Evolutionary conservation across 1,140 invertebrate genomes (phyloP).

Genomic region (Himalopsyche phryganea): DNA sequence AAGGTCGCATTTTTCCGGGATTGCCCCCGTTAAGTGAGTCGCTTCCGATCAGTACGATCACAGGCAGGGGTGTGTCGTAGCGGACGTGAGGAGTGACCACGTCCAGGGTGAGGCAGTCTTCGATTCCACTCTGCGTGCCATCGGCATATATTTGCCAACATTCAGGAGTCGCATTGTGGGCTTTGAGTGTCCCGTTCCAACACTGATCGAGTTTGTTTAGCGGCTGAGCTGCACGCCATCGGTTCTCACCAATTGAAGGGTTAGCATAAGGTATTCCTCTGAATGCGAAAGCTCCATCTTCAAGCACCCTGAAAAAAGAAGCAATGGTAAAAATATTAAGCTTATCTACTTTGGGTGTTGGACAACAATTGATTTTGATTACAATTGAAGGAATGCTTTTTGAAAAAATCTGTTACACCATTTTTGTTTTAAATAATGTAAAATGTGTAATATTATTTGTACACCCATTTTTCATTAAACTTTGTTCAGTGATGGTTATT

Average conservation of each 20-base stretch:
- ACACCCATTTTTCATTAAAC: no score
- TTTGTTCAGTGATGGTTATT: no score
- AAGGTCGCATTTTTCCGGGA: slow-evolving; percentile 61
- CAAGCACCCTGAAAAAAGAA: slow-evolving; percentile 56
- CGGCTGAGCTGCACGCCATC: slow-evolving; percentile 70
- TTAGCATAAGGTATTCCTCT: slow-evolving; percentile 81
- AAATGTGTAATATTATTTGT: no score
- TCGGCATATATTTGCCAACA: slow-evolving; percentile 68
- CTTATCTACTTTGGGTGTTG: not conserved
- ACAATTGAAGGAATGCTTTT: no score
- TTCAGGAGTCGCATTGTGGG: slow-evolving; percentile 60
- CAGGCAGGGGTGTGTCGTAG: slow-evolving; percentile 70
- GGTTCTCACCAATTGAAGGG: slow-evolving; percentile 65
- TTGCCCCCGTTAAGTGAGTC: slow-evolving; percentile 72
- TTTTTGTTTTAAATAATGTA: no score
- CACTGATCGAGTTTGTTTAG: slow-evolving; percentile 67
- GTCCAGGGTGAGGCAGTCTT: slow-evolving; percentile 79
- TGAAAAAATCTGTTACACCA: no score
- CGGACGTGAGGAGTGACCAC: slow-evolving; percentile 70
- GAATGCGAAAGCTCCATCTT: slow-evolving; percentile 76
- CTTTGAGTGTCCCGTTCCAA: slow-evolving; percentile 73
- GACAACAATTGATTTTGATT: not conserved
- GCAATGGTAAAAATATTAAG: not conserved
- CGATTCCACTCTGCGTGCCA: slow-evolving; percentile 62
- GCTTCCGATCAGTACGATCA: slow-evolving; percentile 77